Evolutionary conservation across 2,113 vertebrate species (phyloP), one percentile per base, ranked within the genome.

Genomic region (Macaca nemestrina): DNA sequence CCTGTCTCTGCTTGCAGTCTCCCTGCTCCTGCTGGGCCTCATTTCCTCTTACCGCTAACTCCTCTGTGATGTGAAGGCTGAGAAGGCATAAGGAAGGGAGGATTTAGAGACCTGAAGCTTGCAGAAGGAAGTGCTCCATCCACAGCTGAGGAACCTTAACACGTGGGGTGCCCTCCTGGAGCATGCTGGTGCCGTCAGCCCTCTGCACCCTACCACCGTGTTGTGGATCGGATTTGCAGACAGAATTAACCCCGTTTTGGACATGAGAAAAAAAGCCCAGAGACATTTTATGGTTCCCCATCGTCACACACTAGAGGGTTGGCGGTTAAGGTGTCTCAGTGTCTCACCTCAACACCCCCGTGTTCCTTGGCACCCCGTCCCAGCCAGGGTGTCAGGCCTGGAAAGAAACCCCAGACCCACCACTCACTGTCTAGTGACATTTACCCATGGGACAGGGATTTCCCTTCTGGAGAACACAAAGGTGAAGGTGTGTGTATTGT

Each of bases 141-240:
- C 2, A 6, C 1, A 13, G 40, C 73, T 25, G 30, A 40, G 18
- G 0, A 1, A 18, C 10, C 1, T n/a, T 35, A 1, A 10, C 38
- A 50, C 3, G 1, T 18, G 7, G 3, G 0, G 1, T 18, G 30
- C 8, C 0, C 12, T 4, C 27, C 50, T 45, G 13, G 13, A 2
- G 3, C 27, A 22, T 1, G 0, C 3, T 2, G 16, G 0, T 0
- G 2, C 10, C 1, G 43, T 38, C 18, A 4, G 12, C 23, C 18
- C 23, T 45, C 83, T 35, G 1, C 8, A 11, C 30, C 70, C n/a
- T 43, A 11, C 18, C 3, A 3, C 64, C 8, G 1, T 30, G 25
- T 30, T n/a, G 52, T 14, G 45, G 23, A 23, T 23, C n/a, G 8
- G 35, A 61, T 27, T 35, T 59, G 43, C 48, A 40, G 55, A 50